Percentiles rank a stretch among this genome's conserved stretches.
phyloP scores from a whole-genome alignment of 2,888 invertebrate species.

The Ryuthela nishihirai region DNA sequence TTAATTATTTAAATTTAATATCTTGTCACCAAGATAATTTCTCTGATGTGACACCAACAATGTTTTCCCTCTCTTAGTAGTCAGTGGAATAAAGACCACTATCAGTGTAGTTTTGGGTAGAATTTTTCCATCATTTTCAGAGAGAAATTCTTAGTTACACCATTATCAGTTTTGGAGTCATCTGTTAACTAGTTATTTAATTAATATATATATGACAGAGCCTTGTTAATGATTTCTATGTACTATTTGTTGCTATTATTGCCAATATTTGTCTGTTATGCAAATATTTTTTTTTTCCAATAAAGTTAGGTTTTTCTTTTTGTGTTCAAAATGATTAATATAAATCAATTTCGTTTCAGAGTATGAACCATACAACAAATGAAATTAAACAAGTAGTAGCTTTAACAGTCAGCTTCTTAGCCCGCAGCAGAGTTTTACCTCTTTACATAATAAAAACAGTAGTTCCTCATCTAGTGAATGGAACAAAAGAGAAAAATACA shows the following conservation, averaged over 20 bases:
- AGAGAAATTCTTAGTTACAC: too few species aligned
- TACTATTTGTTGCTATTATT: neutral
- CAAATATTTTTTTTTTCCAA: neutral
- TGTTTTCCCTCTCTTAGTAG: too few species aligned
- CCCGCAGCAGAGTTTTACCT: constrained; percentile 56
- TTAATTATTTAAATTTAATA: too few species aligned
- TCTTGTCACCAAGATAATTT: too few species aligned
- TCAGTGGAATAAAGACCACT: too few species aligned
- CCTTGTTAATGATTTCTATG: too few species aligned
- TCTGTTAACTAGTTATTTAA: too few species aligned
- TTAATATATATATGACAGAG: too few species aligned
- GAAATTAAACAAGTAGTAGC: constrained; percentile 91
- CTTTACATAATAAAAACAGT: constrained; percentile 67
- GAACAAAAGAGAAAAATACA: constrained; percentile 96
- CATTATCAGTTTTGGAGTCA: too few species aligned
- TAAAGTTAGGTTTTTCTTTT: constrained; percentile 3
- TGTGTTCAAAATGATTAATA: neutral
- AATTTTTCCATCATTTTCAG: too few species aligned
- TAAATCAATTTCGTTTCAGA: constrained; percentile 54
- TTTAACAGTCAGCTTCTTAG: constrained; percentile 70
- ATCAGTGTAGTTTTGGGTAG: too few species aligned
- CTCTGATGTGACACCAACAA: too few species aligned
- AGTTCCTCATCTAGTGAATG: constrained; percentile 91
- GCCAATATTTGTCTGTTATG: neutral
- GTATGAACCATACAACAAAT: constrained; percentile 89